Conservation (phyloP, 1,140 invertebrate genomes). For the Anagrus nilaparvatae region DNA sequence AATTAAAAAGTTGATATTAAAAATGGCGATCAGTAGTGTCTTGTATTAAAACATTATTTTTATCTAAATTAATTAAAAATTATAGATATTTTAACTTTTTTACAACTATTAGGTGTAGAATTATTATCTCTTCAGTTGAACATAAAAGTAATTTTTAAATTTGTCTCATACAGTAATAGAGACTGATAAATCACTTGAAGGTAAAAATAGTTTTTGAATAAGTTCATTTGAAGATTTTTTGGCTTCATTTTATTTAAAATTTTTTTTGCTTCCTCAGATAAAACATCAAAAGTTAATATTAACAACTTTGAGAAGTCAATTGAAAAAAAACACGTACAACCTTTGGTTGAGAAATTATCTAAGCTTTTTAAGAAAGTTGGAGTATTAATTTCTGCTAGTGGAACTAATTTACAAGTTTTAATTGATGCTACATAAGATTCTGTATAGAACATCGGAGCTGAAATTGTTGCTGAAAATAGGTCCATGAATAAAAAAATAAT, state of each 20-base stretch:
- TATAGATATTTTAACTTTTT: no score
- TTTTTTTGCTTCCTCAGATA: conserved; percentile 20
- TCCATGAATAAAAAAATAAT: no score
- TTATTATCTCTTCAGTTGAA: conserved; percentile 62
- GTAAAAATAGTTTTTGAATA: conserved; percentile 24
- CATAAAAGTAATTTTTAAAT: conserved; percentile 43
- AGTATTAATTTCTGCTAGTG: conserved; percentile 83
- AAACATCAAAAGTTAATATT: conserved; percentile 48
- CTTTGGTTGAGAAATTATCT: conserved; percentile 31
- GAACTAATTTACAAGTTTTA: conserved; percentile 72
- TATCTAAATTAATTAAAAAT: conserved; percentile 23
- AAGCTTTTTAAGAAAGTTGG: conserved; percentile 56
- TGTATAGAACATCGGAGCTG: conserved; percentile 55
- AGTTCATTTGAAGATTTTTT: not conserved
- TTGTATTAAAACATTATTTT: conserved; percentile 68
- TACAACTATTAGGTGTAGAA: conserved; percentile 43
- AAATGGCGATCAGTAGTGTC: conserved; percentile 79
- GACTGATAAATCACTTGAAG: conserved; percentile 39
- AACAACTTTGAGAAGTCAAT: conserved; percentile 56
- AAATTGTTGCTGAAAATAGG: no score
- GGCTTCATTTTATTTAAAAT: not conserved
- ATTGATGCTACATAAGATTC: conserved; percentile 68
- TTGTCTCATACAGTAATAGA: conserved; percentile 49
- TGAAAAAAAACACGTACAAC: conserved; percentile 40
- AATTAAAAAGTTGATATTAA: conserved; percentile 87